phyloP scores from a whole-genome alignment of 2,113 vertebrate species.

The Rhabdornis inornatus region DNA sequence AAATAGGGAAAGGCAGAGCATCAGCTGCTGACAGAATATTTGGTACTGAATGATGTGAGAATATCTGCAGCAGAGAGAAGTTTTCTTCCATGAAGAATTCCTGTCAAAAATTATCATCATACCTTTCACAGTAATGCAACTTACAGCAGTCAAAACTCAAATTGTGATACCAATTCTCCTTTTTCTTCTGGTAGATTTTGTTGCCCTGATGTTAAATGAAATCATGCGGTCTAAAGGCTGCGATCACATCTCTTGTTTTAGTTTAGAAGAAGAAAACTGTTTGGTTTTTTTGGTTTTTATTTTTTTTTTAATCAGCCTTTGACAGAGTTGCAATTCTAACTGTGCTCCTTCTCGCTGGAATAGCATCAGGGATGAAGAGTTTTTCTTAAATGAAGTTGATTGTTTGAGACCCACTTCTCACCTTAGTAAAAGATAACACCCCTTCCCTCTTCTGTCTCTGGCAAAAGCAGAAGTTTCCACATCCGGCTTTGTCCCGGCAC shows the following conservation, averaged over 20 bases:
- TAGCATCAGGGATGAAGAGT: background rate
- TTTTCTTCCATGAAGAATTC: background rate
- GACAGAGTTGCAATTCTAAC: background rate
- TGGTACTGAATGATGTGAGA: background rate
- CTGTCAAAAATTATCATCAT: accelerated
- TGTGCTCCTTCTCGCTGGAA: background rate
- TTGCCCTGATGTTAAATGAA: background rate
- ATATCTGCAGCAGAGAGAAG: background rate
- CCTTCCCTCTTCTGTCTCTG: background rate
- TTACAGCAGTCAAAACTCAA: background rate
- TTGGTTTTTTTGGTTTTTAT: too few species aligned
- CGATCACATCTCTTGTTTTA: background rate
- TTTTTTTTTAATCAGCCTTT: background rate
- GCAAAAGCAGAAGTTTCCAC: background rate
- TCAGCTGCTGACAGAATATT: background rate
- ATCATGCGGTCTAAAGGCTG: background rate
- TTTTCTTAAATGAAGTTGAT: background rate
- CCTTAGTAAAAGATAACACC: background rate
- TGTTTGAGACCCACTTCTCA: conserved; percentile 4
- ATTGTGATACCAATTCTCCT: background rate
- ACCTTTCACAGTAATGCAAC: background rate
- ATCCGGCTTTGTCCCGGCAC: background rate
- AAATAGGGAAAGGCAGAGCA: background rate
- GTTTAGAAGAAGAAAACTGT: background rate
- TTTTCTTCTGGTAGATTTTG: background rate